Base-by-base conservation (phyloP, 2,888 invertebrate species). In the Keiferia lycopersicella region DNA sequence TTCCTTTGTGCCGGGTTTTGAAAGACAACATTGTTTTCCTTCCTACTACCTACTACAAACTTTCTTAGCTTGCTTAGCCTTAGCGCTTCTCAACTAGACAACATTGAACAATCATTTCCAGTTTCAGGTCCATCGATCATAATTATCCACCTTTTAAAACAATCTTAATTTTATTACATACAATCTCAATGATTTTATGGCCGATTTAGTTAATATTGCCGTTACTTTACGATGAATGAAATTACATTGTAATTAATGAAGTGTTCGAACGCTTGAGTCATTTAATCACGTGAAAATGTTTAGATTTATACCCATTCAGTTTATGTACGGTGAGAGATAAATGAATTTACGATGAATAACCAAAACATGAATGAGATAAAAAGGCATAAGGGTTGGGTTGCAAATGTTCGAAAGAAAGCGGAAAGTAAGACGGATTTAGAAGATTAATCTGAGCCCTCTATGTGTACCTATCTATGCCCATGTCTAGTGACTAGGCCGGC, bases 401-500 rank as follows among this genome's bases (percentile, higher is more conserved):
- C 48, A 50, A 61, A 48, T 48, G 64, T 34, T 34, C 4, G 16
- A 38, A 64, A 12, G 53, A 62, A 22, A n/a, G n/a, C 38, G 39
- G 11, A 51, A 53, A 53, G 41, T 26, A 18, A 48, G 65, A 65
- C 64, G 53, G 63, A 67, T 67, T 60, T 26, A 6, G 26, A 62
- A 65, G 68, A 70, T 71, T 62, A 69, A 67, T 59, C 64, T 59
- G 62, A 67, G 67, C 60, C 59, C 68, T 66, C 64, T 48, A 6
- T 26, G 26, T 50, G 20, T 51, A 20, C 66, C 3, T 26, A 67
- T 62, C 65, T 69, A 53, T 65, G 71, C 65, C 70, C 69, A 26
- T 26, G 6, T 65, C 70, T 69, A 81, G 81, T 82, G 80, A 86
- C 84, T 74, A 82, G 80, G 82, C 77, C 69, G 73, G 73, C 81